phyloP scores from a whole-genome alignment of 1,140 invertebrate genomes.

The Calliopsis andreniformis region DNA sequence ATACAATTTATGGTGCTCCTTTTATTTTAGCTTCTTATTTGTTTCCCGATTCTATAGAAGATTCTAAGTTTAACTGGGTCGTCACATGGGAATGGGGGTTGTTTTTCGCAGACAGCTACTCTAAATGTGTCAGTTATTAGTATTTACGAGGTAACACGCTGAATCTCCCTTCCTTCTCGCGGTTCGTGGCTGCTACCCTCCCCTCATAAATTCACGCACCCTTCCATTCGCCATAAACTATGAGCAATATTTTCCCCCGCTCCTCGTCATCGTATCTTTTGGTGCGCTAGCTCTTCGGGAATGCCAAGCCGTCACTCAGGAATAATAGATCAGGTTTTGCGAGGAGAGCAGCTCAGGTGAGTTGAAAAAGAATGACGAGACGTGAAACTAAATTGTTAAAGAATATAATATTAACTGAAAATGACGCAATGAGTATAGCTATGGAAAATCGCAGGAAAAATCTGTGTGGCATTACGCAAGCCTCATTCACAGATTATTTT shows the following conservation, averaged over 20 bases:
- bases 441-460: conserved; percentile 23
- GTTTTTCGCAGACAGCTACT: not conserved
- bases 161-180: conserved; percentile 40
- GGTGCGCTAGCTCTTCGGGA: conserved; percentile 42
- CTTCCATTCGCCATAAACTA: conserved; percentile 55
- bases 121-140: conserved; percentile 47
- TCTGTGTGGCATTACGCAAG: conserved; percentile 40
- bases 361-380: no score
- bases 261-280: conserved; percentile 35
- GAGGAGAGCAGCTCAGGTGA: not conserved
- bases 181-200: conserved; percentile 31
- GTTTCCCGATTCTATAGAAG: no score
- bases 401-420: no score
- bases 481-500: conserved; percentile 62
- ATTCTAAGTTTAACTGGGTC: no score
- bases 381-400: no score
- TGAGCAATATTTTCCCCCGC: conserved; percentile 52
- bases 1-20: no score
- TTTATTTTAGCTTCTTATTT: no score
- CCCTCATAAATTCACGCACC: conserved; percentile 57
- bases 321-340: conserved; percentile 36
- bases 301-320: conserved; percentile 26
- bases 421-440: no score
- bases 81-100: not conserved
- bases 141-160: conserved; percentile 51